Conservation (phyloP, 37 sponge, comb jelly and placozoan genomes). For the Ianthella basta region DNA sequence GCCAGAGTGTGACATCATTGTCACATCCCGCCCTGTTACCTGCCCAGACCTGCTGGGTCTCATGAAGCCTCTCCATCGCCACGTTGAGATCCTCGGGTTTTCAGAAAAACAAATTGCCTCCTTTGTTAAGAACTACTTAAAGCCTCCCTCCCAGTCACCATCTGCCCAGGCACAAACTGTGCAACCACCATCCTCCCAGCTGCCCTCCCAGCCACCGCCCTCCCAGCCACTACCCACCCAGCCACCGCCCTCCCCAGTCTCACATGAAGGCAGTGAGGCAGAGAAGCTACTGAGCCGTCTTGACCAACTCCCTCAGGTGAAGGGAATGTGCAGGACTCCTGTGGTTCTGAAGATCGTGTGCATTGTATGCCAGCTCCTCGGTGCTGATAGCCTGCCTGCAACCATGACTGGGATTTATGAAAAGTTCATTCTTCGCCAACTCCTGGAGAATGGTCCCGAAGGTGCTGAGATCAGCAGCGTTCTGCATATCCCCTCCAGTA, state of each 20-base stretch:
- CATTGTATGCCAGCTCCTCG: not conserved
- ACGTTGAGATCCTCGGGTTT: conserved; percentile 16
- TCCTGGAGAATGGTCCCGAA: not conserved
- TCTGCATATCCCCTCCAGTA: not conserved
- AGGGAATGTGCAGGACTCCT: conserved; percentile 3
- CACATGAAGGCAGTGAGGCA: no score
- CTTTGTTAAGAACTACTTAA: not conserved
- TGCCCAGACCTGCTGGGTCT: not conserved
- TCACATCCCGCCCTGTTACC: conserved; percentile 15
- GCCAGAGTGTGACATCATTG: conserved; percentile 2
- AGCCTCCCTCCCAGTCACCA: not conserved
- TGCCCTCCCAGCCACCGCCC: no score
- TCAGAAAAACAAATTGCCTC: not conserved
- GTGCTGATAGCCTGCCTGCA: not conserved
- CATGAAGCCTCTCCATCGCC: not conserved
- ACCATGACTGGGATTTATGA: conserved; percentile 18
- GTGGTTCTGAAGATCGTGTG: conserved; percentile 18
- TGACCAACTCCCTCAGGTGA: not conserved
- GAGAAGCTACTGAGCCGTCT: not conserved
- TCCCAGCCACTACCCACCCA: no score
- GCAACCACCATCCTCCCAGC: not conserved
- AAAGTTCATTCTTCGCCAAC: conserved; percentile 6
- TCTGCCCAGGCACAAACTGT: no score
- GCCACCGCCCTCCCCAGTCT: no score
- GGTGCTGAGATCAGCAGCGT: not conserved